Percentiles rank a stretch among this genome's conserved stretches.
Conservation (phyloP, 2,113 vertebrate genomes). For the Cyprinus carpio region DNA sequence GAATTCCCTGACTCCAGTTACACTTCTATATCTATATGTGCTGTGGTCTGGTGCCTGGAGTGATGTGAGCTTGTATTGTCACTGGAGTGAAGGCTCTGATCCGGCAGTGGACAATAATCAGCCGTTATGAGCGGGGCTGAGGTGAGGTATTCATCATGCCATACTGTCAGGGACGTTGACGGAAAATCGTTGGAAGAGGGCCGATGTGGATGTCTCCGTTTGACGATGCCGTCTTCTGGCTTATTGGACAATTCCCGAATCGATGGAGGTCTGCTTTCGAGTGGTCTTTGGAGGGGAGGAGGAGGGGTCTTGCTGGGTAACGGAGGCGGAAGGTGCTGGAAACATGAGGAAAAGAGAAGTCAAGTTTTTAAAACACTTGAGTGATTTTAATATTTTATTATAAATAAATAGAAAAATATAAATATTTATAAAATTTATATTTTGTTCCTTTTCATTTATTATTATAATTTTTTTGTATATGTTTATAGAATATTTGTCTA, state of each 20-base stretch:
- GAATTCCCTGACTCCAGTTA: not conserved
- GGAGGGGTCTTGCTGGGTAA: conserved; percentile 96
- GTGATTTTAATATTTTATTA: too few relatives aligned
- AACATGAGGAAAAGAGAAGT: conserved; percentile 2
- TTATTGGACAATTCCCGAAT: conserved; percentile 96
- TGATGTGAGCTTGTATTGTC: conserved; percentile 60
- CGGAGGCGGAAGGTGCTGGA: conserved; percentile 87
- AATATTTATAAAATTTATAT: too few relatives aligned
- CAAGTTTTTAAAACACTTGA: not conserved
- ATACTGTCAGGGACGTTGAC: conserved; percentile 65
- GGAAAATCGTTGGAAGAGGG: conserved; percentile 49
- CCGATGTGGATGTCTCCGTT: conserved; percentile 20
- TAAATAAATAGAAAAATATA: too few relatives aligned
- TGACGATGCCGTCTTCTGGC: conserved; percentile 44
- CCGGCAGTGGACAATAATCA: conserved; percentile 17
- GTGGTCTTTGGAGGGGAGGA: conserved; percentile 94
- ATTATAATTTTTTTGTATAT: too few relatives aligned
- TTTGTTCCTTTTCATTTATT: too few relatives aligned
- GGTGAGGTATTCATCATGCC: conserved; percentile 79
- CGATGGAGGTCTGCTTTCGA: conserved; percentile 91
- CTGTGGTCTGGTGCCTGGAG: conserved; percentile 7
- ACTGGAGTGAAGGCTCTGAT: conserved; percentile 56
- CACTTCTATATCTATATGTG: not conserved
- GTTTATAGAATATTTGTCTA: too few relatives aligned
- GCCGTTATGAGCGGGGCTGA: not conserved